Base-by-base conservation (phyloP, 2,113 vertebrate genomes). In the Nerophis lumbriciformis region DNA sequence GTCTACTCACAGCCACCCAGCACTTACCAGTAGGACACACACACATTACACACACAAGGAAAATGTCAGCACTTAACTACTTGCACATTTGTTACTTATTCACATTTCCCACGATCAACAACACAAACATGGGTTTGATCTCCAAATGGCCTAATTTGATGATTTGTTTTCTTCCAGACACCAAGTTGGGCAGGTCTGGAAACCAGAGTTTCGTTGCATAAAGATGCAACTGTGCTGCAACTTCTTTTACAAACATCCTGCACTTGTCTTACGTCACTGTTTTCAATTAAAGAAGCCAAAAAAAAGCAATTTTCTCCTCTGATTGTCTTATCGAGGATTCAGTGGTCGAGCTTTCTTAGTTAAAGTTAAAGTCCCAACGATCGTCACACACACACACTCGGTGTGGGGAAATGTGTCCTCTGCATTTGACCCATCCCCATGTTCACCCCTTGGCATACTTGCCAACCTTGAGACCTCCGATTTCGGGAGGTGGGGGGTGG, bases 261-360 rank as follows among this genome's bases (percentile, higher is more conserved):
- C 73, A 79, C 78, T 82, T 70, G 66, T 61, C 81, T 83, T 66
- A 73, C 82, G 85, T 86, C 81, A 76, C 76, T 80, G 28, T 70
- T 66, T 86, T 88, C 81, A 88, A 91, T 90, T 89, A 89, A 86
- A 87, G 76, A 82, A 74, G 75, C 70, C 74, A 76, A 71, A 53
- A 71, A 53, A 63, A 81, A 90, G 81, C 66, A 77, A 71, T 83
- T 82, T 80, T 84, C 71, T 63, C 76, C 69, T 74, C 57, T 85
- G 82, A 74, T 83, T 83, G 82, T 65, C 69, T 87, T 88, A 83
- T 73, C 78, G 49, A 39, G 76, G 19, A 1, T 19, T 79, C 28
- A 48, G 76, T 28, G 66, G 73, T 82, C 88, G 77, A 75, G 83
- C 86, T 82, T 80, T 79, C 28, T 28, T 28, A 28, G 28, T 28